Evolutionary conservation across 2,113 vertebrate genomes (phyloP).

Genomic region (Ploceus nigricollis): DNA sequence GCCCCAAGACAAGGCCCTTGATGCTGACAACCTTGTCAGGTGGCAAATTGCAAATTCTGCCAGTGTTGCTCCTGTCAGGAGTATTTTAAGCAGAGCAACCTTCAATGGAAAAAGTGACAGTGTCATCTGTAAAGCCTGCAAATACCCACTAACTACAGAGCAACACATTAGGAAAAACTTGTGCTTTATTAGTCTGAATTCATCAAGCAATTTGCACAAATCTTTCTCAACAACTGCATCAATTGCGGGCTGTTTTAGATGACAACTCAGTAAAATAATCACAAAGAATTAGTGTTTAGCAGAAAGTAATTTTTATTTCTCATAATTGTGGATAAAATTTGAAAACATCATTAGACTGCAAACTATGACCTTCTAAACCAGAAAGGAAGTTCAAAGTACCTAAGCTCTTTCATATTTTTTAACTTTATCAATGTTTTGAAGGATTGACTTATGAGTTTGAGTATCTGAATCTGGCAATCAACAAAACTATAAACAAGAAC

Average conservation of each 20-base stretch:
- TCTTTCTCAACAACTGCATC: background rate
- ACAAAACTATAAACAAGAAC: background rate
- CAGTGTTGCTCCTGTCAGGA: background rate
- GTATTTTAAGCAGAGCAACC: background rate
- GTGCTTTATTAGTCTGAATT: background rate
- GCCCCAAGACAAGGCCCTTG: background rate
- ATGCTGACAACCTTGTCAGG: background rate
- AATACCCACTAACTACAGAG: background rate
- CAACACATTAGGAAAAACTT: background rate
- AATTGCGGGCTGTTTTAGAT: background rate
- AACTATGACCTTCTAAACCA: background rate
- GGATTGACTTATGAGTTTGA: background rate
- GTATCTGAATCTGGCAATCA: background rate
- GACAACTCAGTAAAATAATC: background rate
- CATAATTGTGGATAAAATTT: background rate
- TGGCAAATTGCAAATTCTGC: constrained; percentile 5
- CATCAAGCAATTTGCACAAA: background rate
- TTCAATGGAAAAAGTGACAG: background rate
- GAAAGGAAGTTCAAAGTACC: background rate
- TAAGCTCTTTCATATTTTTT: background rate
- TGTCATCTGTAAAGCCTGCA: background rate
- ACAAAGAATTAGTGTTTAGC: background rate
- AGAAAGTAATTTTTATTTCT: background rate
- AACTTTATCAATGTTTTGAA: background rate
- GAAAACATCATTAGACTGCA: background rate